These are phyloP conservation scores for Acanthosepion pharaonis DNA, from an alignment of 2,888 invertebrate species.

Conservation along the genomic window DNA sequence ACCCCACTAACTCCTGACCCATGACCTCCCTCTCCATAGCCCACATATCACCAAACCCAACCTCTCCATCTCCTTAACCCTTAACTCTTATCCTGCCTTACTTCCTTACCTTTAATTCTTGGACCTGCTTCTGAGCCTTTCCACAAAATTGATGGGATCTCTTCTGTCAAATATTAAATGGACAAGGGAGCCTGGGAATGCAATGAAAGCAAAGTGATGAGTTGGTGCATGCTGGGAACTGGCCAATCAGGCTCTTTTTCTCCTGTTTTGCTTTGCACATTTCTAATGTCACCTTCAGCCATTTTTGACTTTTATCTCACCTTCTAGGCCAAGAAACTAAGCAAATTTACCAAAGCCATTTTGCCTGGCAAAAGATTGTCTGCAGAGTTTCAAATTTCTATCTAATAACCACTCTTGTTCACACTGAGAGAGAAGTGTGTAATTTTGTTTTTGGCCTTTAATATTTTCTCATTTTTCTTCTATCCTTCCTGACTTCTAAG, in stretches of 20 bases:
- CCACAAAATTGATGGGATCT: conserved; percentile 6
- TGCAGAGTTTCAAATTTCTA: neutral
- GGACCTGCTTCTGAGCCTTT: neutral
- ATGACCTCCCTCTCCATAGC: neutral
- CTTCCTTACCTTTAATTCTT: neutral
- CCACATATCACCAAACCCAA: neutral
- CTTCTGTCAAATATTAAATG: neutral
- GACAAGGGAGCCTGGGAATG: neutral
- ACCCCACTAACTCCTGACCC: neutral
- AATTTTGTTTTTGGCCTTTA: neutral
- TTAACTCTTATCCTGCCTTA: neutral
- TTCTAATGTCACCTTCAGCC: conserved; percentile 9
- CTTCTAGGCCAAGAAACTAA: neutral
- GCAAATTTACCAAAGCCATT: neutral
- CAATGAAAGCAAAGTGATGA: neutral
- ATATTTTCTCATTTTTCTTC: conserved; percentile 33
- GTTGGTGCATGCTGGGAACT: neutral
- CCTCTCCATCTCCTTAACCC: neutral
- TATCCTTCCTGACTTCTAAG: neutral
- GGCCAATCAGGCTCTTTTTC: neutral
- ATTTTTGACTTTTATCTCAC: neutral
- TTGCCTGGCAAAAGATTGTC: neutral
- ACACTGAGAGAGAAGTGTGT: neutral
- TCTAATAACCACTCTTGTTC: neutral
- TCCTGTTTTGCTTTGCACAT: neutral